phyloP scores from a whole-genome alignment of 2,888 invertebrate genomes.

The Nebria brevicollis region DNA sequence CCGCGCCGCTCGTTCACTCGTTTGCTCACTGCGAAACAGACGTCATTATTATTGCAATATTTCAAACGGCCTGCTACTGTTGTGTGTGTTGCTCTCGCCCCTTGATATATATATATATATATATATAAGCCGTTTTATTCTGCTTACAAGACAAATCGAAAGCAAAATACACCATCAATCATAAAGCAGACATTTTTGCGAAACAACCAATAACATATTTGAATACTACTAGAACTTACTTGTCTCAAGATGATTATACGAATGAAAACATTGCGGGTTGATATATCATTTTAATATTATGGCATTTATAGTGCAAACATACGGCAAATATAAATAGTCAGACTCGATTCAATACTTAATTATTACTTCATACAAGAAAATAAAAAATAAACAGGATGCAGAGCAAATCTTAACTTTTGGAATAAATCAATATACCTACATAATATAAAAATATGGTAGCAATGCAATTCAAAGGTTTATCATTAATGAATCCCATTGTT shows the following conservation, averaged over 20 bases:
- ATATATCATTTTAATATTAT: no score
- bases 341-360: no score
- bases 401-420: neutral
- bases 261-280: no score
- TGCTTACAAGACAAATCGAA: neutral
- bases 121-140: neutral
- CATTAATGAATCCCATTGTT: neutral
- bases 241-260: no score
- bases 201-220: neutral
- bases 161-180: neutral
- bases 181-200: neutral
- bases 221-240: no score
- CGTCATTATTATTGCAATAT: conserved; percentile 38
- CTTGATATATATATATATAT: neutral
- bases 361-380: no score
- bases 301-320: no score
- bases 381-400: no score
- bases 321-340: no score
- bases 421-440: neutral
- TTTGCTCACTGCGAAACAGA: conserved; percentile 27
- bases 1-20: conserved; percentile 18
- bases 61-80: neutral
- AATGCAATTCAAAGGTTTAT: neutral
- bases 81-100: neutral
- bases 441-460: neutral